Base-by-base conservation (phyloP, 2,113 vertebrate genomes). In the Macroglossus sobrinus region DNA sequence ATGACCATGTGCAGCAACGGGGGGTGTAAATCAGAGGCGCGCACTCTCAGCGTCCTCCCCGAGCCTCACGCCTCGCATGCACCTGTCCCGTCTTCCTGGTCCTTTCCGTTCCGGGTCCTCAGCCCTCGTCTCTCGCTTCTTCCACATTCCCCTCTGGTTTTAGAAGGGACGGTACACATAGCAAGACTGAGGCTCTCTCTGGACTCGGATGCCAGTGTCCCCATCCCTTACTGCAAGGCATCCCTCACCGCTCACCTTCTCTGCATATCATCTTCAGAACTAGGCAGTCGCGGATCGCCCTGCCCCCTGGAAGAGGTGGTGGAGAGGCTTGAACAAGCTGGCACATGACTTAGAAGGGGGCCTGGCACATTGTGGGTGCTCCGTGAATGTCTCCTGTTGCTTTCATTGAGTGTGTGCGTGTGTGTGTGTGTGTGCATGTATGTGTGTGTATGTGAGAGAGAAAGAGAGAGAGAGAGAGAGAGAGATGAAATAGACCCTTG, bases 61-160 rank as follows among this genome's bases (percentile, higher is more conserved):
- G 1, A 13, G 7, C 38, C 72, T 12, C 13, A 6, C 0, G 13
- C 5, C 47, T 21, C 1, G 14, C 18, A 0, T 0, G 0, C 16
- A 11, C 13, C 28, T 22, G 1, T 15, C 4, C 18, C 6, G 26
- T 22, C 26, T 59, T 30, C 30, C 40, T 12, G 12, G 0, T 4
- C 78, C 71, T 57, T 68, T 57, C 55, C 12, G 0, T 33, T 6
- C 10, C 0, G 33, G 26, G 26, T 15, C 53, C 45, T 35, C 38
- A 38, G 59, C 57, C 13, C 38, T 14, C 2, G 6, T 0, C 30
- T 35, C 35, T 57, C 47, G 3, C 7, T 2, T 9, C 35, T 2
- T 7, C 30, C 43, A 3, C 57, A 53, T 9, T 33, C 24, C 43
- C 28, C 4, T 7, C 57, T 16, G 55, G 19, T 21, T 16, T 26